phyloP scores from a whole-genome alignment of 2,888 invertebrate species.

The Labia minor region DNA sequence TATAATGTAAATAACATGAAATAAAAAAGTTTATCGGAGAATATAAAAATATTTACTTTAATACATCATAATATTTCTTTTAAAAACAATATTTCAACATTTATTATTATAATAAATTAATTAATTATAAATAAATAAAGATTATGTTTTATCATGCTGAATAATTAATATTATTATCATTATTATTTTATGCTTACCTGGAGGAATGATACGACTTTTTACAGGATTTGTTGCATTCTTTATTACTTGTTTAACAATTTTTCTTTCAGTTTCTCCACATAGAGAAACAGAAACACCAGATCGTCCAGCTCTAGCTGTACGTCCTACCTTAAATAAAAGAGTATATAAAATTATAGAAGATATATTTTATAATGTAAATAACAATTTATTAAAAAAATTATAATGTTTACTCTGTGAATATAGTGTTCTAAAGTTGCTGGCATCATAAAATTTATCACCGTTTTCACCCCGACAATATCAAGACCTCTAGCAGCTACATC shows the following conservation, averaged over 20 bases:
- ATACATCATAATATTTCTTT: no score
- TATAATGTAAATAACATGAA: not conserved
- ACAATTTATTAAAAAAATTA: no score
- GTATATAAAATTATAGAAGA: not conserved
- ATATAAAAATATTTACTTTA: no score
- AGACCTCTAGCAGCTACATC: constrained; percentile 90
- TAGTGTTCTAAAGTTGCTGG: constrained; percentile 92
- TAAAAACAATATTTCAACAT: no score
- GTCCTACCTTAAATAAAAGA: constrained; percentile 54
- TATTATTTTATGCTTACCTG: constrained; percentile 39
- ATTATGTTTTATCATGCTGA: no score
- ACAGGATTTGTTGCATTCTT: constrained; percentile 74
- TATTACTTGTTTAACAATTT: constrained; percentile 82
- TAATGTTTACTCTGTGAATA: constrained; percentile 58
- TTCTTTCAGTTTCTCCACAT: constrained; percentile 86
- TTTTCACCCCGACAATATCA: constrained; percentile 94
- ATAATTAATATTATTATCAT: no score
- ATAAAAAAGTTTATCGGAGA: no score
- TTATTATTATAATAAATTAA: no score
- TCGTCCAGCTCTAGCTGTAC: constrained; percentile 91
- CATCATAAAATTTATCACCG: constrained; percentile 90
- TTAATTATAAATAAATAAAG: no score
- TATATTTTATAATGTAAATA: no score
- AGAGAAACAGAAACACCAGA: constrained; percentile 89
- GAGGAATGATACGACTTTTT: constrained; percentile 75